phyloP scores from a whole-genome alignment of 2,888 invertebrate genomes.

The Oligia latruncula region DNA sequence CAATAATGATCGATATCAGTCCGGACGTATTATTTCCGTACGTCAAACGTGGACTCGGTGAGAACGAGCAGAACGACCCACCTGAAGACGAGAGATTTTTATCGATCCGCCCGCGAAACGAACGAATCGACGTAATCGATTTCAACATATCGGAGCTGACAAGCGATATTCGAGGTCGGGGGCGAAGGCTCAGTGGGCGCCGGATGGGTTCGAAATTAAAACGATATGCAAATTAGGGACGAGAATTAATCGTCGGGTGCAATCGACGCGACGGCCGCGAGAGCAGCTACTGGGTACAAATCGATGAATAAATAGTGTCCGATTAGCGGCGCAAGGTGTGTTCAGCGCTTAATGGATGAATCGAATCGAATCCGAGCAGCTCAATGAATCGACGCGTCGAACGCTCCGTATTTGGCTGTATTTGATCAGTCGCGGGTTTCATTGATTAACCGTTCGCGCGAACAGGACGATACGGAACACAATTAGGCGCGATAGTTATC shows the following conservation, averaged over 20 bases:
- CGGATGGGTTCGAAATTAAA: constrained; percentile 88
- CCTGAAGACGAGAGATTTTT: constrained; percentile 79
- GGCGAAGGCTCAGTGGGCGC: constrained; percentile 85
- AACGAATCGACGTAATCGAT: constrained; percentile 85
- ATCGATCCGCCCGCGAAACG: constrained; percentile 81
- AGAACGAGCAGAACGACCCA: constrained; percentile 79
- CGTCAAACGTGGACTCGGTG: constrained; percentile 77
- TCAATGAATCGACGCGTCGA: constrained; percentile 80
- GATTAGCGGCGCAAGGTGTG: constrained; percentile 84
- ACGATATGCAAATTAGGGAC: constrained; percentile 87
- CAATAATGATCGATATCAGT: constrained; percentile 83
- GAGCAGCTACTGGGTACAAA: constrained; percentile 85
- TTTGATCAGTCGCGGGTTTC: constrained; percentile 78
- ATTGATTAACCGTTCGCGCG: constrained; percentile 77
- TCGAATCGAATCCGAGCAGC: constrained; percentile 78
- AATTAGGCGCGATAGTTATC: constrained; percentile 68
- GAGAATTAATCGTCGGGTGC: constrained; percentile 85
- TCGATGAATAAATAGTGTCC: constrained; percentile 87
- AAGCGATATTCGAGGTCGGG: constrained; percentile 85
- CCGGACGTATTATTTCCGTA: constrained; percentile 83
- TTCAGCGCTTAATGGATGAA: constrained; percentile 81
- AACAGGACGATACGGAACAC: constrained; percentile 70
- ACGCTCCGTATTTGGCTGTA: constrained; percentile 77
- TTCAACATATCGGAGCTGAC: constrained; percentile 85
- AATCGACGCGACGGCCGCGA: constrained; percentile 84